Evolutionary conservation across 1,140 invertebrate species (phyloP).

Genomic region (Sipha flava): DNA sequence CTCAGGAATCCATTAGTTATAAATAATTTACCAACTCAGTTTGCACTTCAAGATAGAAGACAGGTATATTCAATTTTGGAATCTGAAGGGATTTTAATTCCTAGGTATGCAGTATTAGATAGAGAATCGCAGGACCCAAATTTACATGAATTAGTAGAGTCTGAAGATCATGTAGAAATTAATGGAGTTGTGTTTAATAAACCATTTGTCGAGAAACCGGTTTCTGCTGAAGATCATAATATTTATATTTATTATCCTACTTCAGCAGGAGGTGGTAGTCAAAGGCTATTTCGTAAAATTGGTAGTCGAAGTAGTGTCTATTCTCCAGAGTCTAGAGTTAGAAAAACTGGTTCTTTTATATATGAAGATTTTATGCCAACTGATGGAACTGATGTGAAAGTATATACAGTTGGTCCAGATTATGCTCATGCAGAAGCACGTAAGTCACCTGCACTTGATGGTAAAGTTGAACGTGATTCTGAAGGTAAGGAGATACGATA

Average conservation of each 20-base stretch:
- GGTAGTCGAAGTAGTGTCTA: constrained; percentile 97
- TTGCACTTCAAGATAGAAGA: constrained; percentile 77
- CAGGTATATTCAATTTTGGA: constrained; percentile 92
- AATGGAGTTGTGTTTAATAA: constrained; percentile 96
- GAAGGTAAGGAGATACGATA: constrained; percentile 98
- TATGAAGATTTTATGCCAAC: constrained; percentile 99
- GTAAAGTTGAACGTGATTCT: constrained; percentile 96
- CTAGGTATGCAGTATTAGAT: constrained; percentile 92
- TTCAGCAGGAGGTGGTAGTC: constrained; percentile 94
- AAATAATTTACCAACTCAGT: constrained; percentile 98
- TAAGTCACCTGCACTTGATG: constrained; percentile 95
- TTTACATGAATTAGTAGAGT: constrained; percentile 86
- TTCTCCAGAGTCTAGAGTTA: constrained; percentile 87
- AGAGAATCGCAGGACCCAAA: constrained; percentile 84
- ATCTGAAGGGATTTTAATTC: constrained; percentile 92
- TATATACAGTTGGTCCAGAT: constrained; percentile 91
- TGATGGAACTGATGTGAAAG: constrained; percentile 89
- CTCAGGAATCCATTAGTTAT: constrained; percentile 92
- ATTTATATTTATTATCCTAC: constrained; percentile 99
- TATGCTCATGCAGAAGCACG: constrained; percentile 98
- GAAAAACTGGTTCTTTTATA: constrained; percentile 96
- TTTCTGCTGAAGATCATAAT: constrained; percentile 98
- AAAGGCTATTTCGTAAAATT: constrained; percentile 96
- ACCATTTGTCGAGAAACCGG: constrained; percentile 98
- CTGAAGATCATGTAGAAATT: constrained; percentile 97